A percentile compares a stretch with the other conserved stretches of the same genome.
These are phyloP conservation scores for Dicaeum eximium DNA, from an alignment of 2,113 vertebrate species.

Conservation along the genomic window DNA sequence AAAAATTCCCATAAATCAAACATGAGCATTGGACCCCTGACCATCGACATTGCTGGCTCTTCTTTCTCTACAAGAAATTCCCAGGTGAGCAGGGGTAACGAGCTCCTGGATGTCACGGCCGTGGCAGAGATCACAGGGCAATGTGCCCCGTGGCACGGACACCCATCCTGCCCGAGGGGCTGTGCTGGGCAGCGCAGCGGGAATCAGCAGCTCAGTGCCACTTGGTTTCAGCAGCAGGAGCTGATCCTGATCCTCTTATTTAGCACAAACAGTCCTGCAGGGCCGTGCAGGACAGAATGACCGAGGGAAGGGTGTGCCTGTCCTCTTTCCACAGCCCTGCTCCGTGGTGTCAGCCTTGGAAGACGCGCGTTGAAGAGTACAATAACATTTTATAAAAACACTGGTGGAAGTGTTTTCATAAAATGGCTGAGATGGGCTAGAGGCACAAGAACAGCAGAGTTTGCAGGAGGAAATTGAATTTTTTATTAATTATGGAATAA, in stretches of 20 bases:
- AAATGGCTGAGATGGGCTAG: not conserved
- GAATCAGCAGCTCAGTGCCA: accelerated
- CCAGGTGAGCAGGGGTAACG: too few species aligned
- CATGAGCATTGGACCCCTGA: accelerated
- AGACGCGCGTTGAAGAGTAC: not conserved
- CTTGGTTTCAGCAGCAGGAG: not conserved
- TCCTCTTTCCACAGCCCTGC: not conserved
- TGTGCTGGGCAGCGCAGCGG: accelerated
- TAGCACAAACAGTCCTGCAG: not conserved
- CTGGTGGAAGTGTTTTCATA: not conserved
- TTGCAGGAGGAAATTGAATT: not conserved
- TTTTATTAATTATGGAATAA: not conserved
- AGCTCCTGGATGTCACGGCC: not conserved
- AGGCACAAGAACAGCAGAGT: not conserved
- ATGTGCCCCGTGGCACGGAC: accelerated
- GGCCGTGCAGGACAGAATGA: not conserved
- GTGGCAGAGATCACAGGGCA: accelerated
- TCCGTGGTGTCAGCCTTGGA: not conserved
- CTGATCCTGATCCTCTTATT: not conserved
- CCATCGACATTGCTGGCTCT: accelerated
- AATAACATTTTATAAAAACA: not conserved
- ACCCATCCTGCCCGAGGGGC: not conserved
- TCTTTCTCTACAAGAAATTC: not conserved
- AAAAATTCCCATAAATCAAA: not conserved
- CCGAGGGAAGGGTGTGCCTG: not conserved